Percentiles rank a stretch among this genome's conserved stretches.
Evolutionary conservation across 2,113 vertebrate genomes (phyloP).

Genomic region (Alligator mississippiensis): DNA sequence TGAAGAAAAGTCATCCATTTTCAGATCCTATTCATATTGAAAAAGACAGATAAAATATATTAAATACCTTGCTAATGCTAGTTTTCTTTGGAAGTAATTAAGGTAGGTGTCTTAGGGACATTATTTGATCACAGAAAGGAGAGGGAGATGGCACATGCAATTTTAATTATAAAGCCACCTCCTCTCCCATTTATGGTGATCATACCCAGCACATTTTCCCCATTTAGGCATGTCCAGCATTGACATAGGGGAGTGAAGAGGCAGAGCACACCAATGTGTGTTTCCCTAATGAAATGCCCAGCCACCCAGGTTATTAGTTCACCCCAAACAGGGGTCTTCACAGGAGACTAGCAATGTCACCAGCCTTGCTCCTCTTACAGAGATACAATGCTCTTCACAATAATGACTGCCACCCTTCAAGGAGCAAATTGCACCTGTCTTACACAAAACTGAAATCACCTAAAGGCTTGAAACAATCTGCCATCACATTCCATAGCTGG

Average conservation of each 20-base stretch:
- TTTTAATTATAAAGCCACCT: not conserved
- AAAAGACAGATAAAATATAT: not conserved
- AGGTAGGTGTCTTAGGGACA: not conserved
- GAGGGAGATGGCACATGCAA: not conserved
- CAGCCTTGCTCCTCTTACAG: not conserved
- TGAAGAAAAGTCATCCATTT: not conserved
- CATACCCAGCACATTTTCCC: not conserved
- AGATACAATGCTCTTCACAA: not conserved
- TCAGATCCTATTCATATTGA: not conserved
- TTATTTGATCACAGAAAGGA: not conserved
- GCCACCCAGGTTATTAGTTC: accelerated
- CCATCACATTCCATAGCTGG: not conserved
- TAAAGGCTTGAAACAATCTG: not conserved
- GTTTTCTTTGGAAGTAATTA: not conserved
- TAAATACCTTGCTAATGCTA: not conserved
- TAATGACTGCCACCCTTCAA: not conserved
- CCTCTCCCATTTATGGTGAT: not conserved
- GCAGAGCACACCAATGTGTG: too few relatives aligned
- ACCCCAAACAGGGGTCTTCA: not conserved
- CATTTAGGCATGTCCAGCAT: too few relatives aligned
- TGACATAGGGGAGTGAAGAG: too few relatives aligned
- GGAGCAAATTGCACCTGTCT: not conserved
- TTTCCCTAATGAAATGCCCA: not conserved
- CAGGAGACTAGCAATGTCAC: not conserved
- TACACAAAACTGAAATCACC: not conserved